Base-by-base conservation (phyloP, 2,797 vertebrate genomes). In the Florisuga fusca region DNA sequence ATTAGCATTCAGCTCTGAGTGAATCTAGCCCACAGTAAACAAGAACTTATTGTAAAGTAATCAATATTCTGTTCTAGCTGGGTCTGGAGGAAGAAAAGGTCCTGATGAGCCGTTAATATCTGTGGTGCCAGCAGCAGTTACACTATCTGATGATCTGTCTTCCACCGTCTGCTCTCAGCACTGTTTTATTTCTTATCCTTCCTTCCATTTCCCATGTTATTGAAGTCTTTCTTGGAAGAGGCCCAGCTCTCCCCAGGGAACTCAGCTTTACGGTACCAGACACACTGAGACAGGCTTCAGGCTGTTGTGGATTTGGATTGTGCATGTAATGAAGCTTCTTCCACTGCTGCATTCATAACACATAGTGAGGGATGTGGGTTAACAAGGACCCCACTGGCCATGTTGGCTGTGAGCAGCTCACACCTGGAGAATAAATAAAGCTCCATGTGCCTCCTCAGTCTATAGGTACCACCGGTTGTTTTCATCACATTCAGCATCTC, bases 211-310 rank as follows among this genome's bases (percentile, higher is more conserved):
- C 73, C 58, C 0, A 1, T 73, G 41, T 51, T 87, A 84, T 34
- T 89, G 48, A 84, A 89, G 43, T 7, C 36, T 91, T 43, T 77
- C 66, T 95, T 96, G 88, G 89, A 94, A 81, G 67, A 33, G 8
- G 34, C 66, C 84, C 91, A 93, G 69, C 38, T 77, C 10, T 86
- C 23, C 81, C 51, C 51, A 0, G 22, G 55, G 76, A 94, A 91
- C 57, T 50, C 45, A 73, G 66, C 25, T 64, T 72, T 68, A 53
- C 64, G 46, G 38, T 38, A 83, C 48, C 62, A 86, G 50, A 87
- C 63, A 90, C 26, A 92, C 31, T 45, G 84, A 79, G 68, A 80
- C 31, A 75, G 80, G 41, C 75, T 74, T 72, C 69, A 61, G 51
- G 57, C 36, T 71, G 55, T 12, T 80, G 83, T 25, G 57, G 38